Percentiles rank a stretch among this genome's conserved stretches.
phyloP scores from a whole-genome alignment of 2,888 invertebrate species.

The Allacma fusca region DNA sequence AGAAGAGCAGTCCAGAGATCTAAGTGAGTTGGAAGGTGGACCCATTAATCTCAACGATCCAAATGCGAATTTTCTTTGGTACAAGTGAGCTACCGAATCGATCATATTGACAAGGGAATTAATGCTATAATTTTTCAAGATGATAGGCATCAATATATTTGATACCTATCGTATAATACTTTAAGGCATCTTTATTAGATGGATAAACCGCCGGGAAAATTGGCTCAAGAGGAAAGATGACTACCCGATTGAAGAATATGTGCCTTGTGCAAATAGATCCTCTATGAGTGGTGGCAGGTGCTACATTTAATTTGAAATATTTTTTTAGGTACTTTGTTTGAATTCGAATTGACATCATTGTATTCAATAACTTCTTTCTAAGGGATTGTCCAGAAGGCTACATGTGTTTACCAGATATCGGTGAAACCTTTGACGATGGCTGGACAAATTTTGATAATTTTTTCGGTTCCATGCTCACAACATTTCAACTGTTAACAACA shows the following conservation, averaged over 20 bases:
- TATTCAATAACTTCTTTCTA: too few species aligned
- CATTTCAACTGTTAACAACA: conserved; percentile 93
- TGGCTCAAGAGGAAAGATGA: conserved; percentile 70
- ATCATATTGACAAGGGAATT: neutral
- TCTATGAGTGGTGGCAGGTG: conserved; percentile 66
- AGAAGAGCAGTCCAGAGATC: neutral
- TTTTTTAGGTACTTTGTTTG: neutral
- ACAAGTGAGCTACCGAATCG: conserved; percentile 21
- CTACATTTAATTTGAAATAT: neutral
- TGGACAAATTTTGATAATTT: conserved; percentile 83
- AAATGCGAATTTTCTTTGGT: conserved; percentile 26
- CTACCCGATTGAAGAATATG: conserved; percentile 75
- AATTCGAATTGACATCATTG: too few species aligned
- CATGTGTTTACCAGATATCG: conserved; percentile 83
- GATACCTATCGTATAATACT: neutral
- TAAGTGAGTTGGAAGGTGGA: neutral
- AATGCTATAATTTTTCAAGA: neutral
- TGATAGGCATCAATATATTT: neutral
- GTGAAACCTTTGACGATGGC: conserved; percentile 94
- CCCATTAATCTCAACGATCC: conserved; percentile 29
- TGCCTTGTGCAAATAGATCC: conserved; percentile 87
- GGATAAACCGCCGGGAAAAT: conserved; percentile 76
- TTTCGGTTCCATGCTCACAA: conserved; percentile 96
- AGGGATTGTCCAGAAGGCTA: conserved; percentile 77
- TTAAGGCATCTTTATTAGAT: conserved; percentile 66